Evolutionary conservation across 2,113 vertebrate species (phyloP), one percentile per base, ranked within the genome.

Genomic region (Periophthalmus modestus): DNA sequence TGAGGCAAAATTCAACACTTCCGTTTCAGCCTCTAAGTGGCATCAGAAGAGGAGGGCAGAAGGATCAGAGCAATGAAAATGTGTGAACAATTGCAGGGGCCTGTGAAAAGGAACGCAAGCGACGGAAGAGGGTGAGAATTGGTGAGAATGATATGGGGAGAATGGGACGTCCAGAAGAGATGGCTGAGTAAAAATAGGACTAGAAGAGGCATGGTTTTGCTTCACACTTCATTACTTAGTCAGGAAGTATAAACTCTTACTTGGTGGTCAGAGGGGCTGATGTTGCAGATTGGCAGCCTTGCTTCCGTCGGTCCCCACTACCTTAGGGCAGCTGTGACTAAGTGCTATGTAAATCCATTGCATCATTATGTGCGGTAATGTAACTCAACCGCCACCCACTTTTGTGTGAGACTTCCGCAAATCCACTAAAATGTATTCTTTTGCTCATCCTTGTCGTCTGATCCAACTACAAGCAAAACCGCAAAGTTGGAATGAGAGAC

Each of bases 91-190:
- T 50, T 39, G 52, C 21, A 46, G 36, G 58, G 46, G 57, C 24
- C 65, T 74, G 74, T 75, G 65, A 52, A 57, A 65, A 73, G 68
- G 81, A 80, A 88, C 73, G 73, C 58, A 66, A 83, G 52, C 15
- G 28, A 63, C 77, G 72, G 47, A 36, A 66, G 69, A 55, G 47
- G 69, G 83, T 87, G 87, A 77, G 81, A 89, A 91, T 90, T 77
- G 82, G 82, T 80, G 84, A 73, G 82, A 91, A 88, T 85, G 67
- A 81, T 62, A 62, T 65, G 18, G 68, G 75, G 71, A 66, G 72
- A 69, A 75, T 46, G 78, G 78, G 67, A 69, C 70, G n/a, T 74
- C 43, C 54, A 61, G 52, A 74, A 66, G 65, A 68, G 68, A 68
- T 3, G 21, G 1, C 18, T n/a, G 18, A n/a, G 18, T 19, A n/a